Evolutionary conservation across 2,888 invertebrate species (phyloP).

Genomic region (Noctua janthe): DNA sequence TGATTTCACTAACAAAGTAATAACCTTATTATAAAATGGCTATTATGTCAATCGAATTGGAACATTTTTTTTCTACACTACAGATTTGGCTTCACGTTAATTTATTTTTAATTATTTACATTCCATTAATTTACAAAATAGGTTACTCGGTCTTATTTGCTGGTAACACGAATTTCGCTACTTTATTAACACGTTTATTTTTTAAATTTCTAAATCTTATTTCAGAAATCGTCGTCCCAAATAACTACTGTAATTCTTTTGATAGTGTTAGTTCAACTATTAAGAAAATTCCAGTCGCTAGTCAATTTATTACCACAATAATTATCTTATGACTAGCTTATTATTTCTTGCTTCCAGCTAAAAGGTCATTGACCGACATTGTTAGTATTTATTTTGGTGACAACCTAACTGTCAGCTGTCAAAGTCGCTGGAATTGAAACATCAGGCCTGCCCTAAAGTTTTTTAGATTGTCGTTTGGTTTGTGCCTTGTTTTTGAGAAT

Average conservation of each 20-base stretch:
- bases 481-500: background rate
- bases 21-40: constrained; percentile 31
- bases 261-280: constrained; percentile 21
- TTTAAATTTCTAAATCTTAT: constrained; percentile 41
- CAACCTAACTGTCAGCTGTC: background rate
- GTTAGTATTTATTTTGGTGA: background rate
- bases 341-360: constrained; percentile 34
- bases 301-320: constrained; percentile 26
- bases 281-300: constrained; percentile 45
- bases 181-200: constrained; percentile 46
- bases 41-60: constrained; percentile 48
- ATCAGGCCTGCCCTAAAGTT: background rate
- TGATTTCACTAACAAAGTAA: constrained; percentile 33
- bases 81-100: constrained; percentile 61
- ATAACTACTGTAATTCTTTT: constrained; percentile 40
- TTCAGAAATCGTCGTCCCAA: constrained; percentile 55
- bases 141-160: constrained; percentile 52
- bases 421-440: background rate
- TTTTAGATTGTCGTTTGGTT: background rate
- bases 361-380: background rate
- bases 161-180: constrained; percentile 63
- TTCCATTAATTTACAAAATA: constrained; percentile 66
- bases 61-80: constrained; percentile 59
- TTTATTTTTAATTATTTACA: constrained; percentile 65
- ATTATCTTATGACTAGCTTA: constrained; percentile 45